Percentiles rank a stretch among this genome's conserved stretches.
These are phyloP conservation scores for Torymus auratus DNA, from an alignment of 2,888 invertebrate species.

Conservation along the genomic window DNA sequence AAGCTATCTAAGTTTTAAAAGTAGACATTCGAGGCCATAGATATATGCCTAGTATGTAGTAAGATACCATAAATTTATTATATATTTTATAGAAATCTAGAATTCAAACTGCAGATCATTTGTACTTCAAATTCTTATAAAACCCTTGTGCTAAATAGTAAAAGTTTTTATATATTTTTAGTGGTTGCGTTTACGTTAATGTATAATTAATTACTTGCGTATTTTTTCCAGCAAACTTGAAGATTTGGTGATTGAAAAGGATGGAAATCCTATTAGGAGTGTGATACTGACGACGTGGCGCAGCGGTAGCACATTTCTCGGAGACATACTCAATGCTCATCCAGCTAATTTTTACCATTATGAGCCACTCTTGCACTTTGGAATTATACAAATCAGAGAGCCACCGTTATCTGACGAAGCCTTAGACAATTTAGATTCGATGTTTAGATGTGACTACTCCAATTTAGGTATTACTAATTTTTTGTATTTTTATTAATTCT, in stretches of 20 bases:
- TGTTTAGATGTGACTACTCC: conserved; percentile 87
- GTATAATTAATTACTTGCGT: background rate
- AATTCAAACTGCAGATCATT: too few species aligned
- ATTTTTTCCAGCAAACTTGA: conserved; percentile 78
- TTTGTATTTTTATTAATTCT: too few species aligned
- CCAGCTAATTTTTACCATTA: conserved; percentile 94
- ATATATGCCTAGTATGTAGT: too few species aligned
- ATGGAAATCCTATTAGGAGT: conserved; percentile 86
- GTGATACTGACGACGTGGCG: conserved; percentile 93
- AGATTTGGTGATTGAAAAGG: conserved; percentile 83
- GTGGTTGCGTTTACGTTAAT: too few species aligned
- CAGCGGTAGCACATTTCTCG: conserved; percentile 93
- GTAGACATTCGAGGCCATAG: too few species aligned
- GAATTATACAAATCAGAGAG: conserved; percentile 88
- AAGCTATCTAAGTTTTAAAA: too few species aligned
- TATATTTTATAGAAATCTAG: too few species aligned
- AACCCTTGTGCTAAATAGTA: too few species aligned
- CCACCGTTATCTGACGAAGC: conserved; percentile 84
- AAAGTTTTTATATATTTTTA: too few species aligned
- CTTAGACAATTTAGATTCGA: conserved; percentile 82
- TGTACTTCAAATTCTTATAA: too few species aligned
- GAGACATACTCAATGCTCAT: conserved; percentile 89
- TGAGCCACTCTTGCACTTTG: conserved; percentile 90
- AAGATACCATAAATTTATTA: too few species aligned
- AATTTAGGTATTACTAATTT: conserved; percentile 77